These are phyloP conservation scores for Enteromius mattozi DNA, from an alignment of 2,797 vertebrate genomes.

Conservation along the genomic window DNA sequence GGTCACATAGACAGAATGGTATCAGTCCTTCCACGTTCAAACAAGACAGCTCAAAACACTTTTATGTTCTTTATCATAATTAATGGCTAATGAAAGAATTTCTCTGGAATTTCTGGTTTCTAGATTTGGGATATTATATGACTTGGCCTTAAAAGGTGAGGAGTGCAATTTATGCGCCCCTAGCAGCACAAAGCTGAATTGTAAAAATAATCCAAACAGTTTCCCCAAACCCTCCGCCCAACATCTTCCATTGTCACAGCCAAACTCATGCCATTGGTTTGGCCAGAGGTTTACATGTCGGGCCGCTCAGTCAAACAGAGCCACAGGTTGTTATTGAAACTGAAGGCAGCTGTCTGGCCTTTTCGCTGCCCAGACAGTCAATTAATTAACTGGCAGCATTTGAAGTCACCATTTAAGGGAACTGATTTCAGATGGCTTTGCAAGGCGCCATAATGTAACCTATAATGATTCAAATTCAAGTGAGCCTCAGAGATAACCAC, in stretches of 20 bases:
- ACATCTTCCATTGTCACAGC: constrained; percentile 19
- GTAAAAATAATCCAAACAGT: not conserved
- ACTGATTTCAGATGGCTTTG: not conserved
- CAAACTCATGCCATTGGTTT: constrained; percentile 11
- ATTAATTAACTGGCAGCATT: constrained; percentile 3
- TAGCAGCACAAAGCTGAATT: not conserved
- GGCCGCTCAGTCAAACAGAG: not conserved
- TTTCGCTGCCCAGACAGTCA: not conserved
- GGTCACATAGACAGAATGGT: not conserved
- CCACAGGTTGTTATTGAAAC: not conserved
- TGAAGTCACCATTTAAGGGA: constrained; percentile 11
- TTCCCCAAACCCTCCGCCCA: not conserved
- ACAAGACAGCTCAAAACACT: not conserved
- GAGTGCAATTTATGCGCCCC: not conserved
- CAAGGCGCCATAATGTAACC: not conserved
- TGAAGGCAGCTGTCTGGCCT: not conserved
- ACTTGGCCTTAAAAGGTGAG: not conserved
- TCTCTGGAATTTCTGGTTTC: not conserved
- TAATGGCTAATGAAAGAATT: not conserved
- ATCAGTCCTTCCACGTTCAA: not conserved
- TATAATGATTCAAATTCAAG: not conserved
- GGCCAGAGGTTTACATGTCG: not conserved
- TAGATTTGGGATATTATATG: not conserved
- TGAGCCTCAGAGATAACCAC: not conserved
- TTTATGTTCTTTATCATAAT: not conserved